Percentiles rank a stretch among this genome's conserved stretches.
These are phyloP conservation scores for Microcebus murinus DNA, from an alignment of 2,113 vertebrate species.

Conservation along the genomic window DNA sequence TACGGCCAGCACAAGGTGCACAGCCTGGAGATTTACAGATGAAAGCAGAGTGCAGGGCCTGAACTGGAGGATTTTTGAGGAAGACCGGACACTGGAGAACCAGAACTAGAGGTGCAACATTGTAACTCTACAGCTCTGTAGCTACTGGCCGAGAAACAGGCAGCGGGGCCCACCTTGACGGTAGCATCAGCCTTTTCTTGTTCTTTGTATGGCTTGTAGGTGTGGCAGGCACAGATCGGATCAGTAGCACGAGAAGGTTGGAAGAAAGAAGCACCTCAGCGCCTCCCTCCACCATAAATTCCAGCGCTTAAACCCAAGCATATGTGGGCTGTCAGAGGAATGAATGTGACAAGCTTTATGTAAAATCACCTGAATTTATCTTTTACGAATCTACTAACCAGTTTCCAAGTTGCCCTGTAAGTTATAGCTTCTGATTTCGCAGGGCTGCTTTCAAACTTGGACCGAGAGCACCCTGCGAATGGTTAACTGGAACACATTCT, in stretches of 20 bases:
- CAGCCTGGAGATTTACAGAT: background rate
- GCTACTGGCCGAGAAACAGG: background rate
- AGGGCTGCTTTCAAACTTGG: background rate
- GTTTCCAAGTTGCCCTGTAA: background rate
- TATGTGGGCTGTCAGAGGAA: background rate
- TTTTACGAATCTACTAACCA: background rate
- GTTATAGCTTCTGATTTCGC: background rate
- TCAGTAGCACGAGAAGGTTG: rapidly evolving
- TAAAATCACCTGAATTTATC: background rate
- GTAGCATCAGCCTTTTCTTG: rapidly evolving
- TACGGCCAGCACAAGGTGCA: rapidly evolving
- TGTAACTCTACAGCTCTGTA: background rate
- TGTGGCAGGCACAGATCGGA: background rate
- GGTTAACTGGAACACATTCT: background rate
- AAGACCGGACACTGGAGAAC: no score
- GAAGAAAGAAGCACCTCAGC: background rate
- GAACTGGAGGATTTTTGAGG: background rate
- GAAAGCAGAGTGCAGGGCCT: background rate
- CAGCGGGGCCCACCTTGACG: background rate
- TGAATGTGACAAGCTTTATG: background rate
- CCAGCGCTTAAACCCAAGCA: background rate
- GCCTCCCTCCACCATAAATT: background rate
- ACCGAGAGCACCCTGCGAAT: background rate
- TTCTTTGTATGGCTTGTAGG: background rate
- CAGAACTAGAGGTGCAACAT: background rate